Percentiles rank a stretch among this genome's conserved stretches.
These are phyloP conservation scores for Pelecanoides urinatrix DNA, from an alignment of 2,113 vertebrate species.

Conservation along the genomic window DNA sequence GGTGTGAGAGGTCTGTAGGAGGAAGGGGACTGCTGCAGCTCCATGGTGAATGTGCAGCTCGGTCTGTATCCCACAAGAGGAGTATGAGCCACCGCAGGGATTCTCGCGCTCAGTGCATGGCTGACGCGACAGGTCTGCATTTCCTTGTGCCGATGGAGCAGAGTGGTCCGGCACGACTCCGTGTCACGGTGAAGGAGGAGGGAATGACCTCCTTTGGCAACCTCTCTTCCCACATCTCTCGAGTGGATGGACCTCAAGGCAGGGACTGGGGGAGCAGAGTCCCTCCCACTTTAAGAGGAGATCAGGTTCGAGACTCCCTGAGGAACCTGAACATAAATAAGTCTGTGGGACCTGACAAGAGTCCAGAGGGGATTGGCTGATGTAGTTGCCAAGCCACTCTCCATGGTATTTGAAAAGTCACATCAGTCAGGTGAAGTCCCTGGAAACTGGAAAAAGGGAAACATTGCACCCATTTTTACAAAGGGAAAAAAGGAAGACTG, in stretches of 20 bases:
- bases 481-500: background rate
- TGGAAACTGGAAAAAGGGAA: no score
- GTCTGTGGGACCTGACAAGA: background rate
- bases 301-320: fast-evolving
- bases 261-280: background rate
- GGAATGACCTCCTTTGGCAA: background rate
- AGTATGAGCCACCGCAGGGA: fast-evolving
- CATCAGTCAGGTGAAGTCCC: no score
- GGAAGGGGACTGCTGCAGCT: background rate
- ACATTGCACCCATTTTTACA: no score
- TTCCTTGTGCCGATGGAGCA: background rate
- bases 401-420: no score
- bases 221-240: background rate
- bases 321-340: background rate
- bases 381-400: background rate
- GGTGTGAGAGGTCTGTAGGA: background rate
- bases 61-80: background rate
- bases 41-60: background rate
- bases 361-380: background rate
- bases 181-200: background rate
- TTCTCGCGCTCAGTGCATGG: fast-evolving
- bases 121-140: background rate
- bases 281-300: background rate
- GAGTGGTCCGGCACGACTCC: background rate
- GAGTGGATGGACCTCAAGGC: background rate